Evolutionary conservation across 2,797 vertebrate genomes (phyloP).

Genomic region (Argya squamiceps): DNA sequence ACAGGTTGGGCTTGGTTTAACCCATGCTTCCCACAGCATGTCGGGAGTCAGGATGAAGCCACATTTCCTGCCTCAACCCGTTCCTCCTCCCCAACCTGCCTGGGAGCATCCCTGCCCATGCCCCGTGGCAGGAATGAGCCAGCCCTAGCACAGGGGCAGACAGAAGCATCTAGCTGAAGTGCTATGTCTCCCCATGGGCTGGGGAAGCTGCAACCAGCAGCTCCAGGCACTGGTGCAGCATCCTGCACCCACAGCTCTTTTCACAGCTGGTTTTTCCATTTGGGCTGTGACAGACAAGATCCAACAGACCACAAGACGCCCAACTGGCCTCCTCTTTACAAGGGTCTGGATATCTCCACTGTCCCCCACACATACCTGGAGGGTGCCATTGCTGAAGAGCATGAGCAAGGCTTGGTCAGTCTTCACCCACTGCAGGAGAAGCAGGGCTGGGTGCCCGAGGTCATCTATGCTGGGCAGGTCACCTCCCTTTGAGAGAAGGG

Average conservation of each 20-base stretch:
- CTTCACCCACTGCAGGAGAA: constrained; percentile 97
- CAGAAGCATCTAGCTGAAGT: not conserved
- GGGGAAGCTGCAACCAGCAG: not conserved
- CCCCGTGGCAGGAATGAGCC: not conserved
- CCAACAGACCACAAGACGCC: not conserved
- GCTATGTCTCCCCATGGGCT: not conserved
- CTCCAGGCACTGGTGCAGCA: not conserved
- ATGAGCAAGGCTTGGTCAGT: constrained; percentile 95
- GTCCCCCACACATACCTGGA: constrained; percentile 84
- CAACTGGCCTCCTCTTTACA: not conserved
- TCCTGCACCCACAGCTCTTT: not conserved
- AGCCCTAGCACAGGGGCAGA: not conserved
- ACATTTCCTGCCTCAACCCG: not conserved
- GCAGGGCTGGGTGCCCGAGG: constrained; percentile 63
- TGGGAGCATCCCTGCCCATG: not conserved
- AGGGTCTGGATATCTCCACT: not conserved
- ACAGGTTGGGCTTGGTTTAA: not conserved
- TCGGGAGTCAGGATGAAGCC: not conserved
- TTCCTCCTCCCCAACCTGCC: constrained; percentile 6
- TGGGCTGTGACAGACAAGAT: not conserved
- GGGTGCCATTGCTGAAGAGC: constrained; percentile 93
- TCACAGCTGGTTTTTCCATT: not conserved
- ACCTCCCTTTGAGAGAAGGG: constrained; percentile 83
- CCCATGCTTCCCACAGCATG: not conserved
- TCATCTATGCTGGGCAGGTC: constrained; percentile 86